phyloP scores from a whole-genome alignment of 2,797 vertebrate genomes.

The Oophaga sylvatica region DNA sequence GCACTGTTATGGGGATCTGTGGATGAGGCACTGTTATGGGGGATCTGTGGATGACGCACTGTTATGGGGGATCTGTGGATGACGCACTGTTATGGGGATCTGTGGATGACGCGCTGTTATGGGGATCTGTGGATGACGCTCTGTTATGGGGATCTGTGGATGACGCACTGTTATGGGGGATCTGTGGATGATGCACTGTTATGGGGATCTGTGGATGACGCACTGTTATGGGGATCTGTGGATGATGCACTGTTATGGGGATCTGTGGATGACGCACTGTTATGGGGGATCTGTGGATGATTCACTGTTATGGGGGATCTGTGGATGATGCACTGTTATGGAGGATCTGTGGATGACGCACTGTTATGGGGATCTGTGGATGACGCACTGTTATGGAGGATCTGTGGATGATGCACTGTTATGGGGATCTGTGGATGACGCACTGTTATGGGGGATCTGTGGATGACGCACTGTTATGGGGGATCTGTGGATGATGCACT shows the following conservation, averaged over 20 bases:
- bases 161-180: background rate
- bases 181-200: background rate
- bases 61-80: background rate
- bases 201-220: background rate
- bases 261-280: too few relatives aligned
- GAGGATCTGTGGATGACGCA: background rate
- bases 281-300: too few relatives aligned
- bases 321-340: background rate
- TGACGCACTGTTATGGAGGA: background rate
- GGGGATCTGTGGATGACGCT: too few relatives aligned
- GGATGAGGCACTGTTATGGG: background rate
- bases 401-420: background rate
- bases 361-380: background rate
- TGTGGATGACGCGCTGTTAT: background rate
- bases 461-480: background rate
- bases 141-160: too few relatives aligned
- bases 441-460: too few relatives aligned
- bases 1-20: background rate
- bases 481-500: too few relatives aligned
- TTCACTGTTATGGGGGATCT: background rate
- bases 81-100: too few relatives aligned
- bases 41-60: background rate
- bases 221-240: background rate
- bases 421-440: background rate
- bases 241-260: too few relatives aligned